Evolutionary conservation across 2,797 vertebrate species (phyloP).

Genomic region (Sebastes iracundus): DNA sequence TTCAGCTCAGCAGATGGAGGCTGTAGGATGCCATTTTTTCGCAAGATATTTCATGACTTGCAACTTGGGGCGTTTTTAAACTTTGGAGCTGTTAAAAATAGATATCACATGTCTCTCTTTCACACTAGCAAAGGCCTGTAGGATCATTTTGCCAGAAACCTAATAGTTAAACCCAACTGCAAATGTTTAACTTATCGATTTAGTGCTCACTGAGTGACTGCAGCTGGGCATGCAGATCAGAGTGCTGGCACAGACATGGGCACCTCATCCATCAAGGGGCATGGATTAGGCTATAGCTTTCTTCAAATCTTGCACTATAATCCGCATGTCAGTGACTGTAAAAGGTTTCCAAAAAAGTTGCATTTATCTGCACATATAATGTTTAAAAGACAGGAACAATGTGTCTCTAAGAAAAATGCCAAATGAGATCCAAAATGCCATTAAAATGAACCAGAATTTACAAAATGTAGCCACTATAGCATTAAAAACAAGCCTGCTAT

Average conservation of each 20-base stretch:
- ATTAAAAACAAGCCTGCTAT: background rate
- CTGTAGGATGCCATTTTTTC: conserved; percentile 1
- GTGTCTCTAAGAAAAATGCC: background rate
- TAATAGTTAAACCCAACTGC: conserved; percentile 53
- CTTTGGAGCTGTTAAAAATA: conserved; percentile 32
- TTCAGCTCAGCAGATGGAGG: conserved; percentile 48
- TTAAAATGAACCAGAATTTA: background rate
- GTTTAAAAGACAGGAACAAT: background rate
- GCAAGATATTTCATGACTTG: conserved; percentile 44
- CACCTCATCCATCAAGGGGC: conserved; percentile 53
- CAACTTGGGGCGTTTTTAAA: conserved; percentile 29
- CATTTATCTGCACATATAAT: conserved; percentile 2
- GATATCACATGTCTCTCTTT: conserved; percentile 17
- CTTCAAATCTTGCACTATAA: conserved; percentile 19
- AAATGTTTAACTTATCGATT: conserved; percentile 58
- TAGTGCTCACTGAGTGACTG: conserved; percentile 45
- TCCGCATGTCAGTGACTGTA: conserved; percentile 27
- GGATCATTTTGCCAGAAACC: conserved; percentile 9
- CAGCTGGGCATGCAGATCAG: conserved; percentile 58
- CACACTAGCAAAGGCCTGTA: background rate
- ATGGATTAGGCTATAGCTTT: conserved; percentile 27
- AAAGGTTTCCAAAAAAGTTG: background rate
- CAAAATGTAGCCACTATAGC: background rate
- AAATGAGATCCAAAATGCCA: background rate
- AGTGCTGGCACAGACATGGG: conserved; percentile 49